Evolutionary conservation across 2,888 invertebrate genomes (phyloP).

Genomic region (Onthophagus sagittarius): DNA sequence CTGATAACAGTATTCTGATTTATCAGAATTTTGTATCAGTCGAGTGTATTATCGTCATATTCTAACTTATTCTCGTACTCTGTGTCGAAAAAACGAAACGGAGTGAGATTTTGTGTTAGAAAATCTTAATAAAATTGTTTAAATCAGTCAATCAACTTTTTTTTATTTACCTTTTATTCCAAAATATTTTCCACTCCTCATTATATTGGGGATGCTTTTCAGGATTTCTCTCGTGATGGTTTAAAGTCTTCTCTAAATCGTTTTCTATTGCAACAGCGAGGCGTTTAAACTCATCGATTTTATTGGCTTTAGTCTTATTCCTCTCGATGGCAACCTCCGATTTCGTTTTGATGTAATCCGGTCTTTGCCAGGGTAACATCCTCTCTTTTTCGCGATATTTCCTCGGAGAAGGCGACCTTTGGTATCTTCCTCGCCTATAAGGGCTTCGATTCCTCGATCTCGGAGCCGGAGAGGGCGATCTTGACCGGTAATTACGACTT

Average conservation of each 20-base stretch:
- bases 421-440: conserved; percentile 14
- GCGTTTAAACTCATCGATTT: conserved; percentile 53
- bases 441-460: conserved; percentile 23
- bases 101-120: too few relatives aligned
- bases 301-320: conserved; percentile 42
- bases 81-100: too few relatives aligned
- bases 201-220: conserved; percentile 86
- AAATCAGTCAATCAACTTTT: too few relatives aligned
- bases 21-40: too few relatives aligned
- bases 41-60: too few relatives aligned
- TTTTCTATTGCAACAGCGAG: conserved; percentile 53
- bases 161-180: conserved; percentile 62
- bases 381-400: conserved; percentile 17
- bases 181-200: conserved; percentile 87
- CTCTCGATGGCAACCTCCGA: conserved; percentile 34
- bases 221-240: conserved; percentile 77
- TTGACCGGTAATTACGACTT: conserved; percentile 14
- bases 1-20: too few relatives aligned
- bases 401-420: conserved; percentile 24
- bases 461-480: conserved; percentile 1
- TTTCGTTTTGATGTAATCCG: conserved; percentile 33
- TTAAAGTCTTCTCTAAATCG: conserved; percentile 61
- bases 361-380: conserved; percentile 34
- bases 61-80: too few relatives aligned
- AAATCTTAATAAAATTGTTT: too few relatives aligned